These are phyloP conservation scores for Drosophila paranaensis DNA, from an alignment of 2,888 invertebrate species.

Conservation along the genomic window DNA sequence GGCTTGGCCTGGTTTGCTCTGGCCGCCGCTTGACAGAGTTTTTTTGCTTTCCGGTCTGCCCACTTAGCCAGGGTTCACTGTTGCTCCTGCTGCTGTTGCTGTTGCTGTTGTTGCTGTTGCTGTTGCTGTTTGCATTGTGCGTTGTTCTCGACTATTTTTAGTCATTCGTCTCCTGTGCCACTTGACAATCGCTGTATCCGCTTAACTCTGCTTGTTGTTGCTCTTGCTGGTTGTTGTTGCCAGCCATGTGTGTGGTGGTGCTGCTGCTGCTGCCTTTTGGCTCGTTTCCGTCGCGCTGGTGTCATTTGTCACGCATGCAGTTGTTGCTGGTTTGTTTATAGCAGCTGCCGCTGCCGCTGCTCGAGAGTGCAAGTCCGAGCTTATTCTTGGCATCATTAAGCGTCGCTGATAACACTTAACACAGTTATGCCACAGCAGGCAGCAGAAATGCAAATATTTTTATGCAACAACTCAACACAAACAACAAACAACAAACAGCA, in stretches of 20 bases:
- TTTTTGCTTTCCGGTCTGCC: neutral
- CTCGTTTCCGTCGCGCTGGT: slow-evolving; percentile 65
- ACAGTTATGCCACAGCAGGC: slow-evolving; percentile 49
- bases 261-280: slow-evolving; percentile 15
- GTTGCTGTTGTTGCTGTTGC: neutral
- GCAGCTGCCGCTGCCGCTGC: slow-evolving; percentile 36
- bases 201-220: slow-evolving; percentile 53
- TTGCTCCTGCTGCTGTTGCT: slow-evolving; percentile 7
- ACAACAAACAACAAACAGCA: slow-evolving; percentile 4
- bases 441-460: slow-evolving; percentile 69
- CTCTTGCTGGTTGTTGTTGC: neutral
- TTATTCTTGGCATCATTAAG: slow-evolving; percentile 80
- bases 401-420: slow-evolving; percentile 72
- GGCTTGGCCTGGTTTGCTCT: neutral
- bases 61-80: slow-evolving; percentile 31
- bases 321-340: slow-evolving; percentile 54
- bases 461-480: slow-evolving; percentile 46
- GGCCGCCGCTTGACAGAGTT: neutral
- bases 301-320: slow-evolving; percentile 74
- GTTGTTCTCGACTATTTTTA: slow-evolving; percentile 28
- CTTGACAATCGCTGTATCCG: slow-evolving; percentile 77
- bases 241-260: neutral
- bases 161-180: slow-evolving; percentile 38
- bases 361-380: slow-evolving; percentile 51
- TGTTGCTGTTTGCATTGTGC: slow-evolving; percentile 18